phyloP scores from a whole-genome alignment of 2,888 invertebrate genomes.

The Latrodectus hesperus region DNA sequence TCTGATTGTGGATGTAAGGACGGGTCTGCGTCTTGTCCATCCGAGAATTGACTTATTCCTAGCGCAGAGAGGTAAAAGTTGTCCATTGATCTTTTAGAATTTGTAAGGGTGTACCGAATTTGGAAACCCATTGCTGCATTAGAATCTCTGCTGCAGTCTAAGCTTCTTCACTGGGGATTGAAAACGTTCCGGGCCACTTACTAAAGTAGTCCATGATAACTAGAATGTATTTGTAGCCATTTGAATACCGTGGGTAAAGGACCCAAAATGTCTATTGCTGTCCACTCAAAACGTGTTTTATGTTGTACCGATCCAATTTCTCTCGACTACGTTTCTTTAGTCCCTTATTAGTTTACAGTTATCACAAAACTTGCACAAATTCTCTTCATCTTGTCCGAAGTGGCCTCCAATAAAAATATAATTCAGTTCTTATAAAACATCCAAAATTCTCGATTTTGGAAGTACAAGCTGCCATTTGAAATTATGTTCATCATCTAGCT shows the following conservation, averaged over 20 bases:
- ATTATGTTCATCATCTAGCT: not conserved
- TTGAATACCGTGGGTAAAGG: not conserved
- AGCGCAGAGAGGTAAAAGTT: no score
- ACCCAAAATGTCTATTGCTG: not conserved
- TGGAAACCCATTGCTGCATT: no score
- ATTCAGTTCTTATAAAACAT: not conserved
- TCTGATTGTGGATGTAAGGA: no score
- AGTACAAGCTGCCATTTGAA: not conserved
- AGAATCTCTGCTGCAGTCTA: no score
- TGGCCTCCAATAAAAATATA: not conserved
- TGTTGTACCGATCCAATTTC: not conserved
- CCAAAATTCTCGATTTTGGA: not conserved
- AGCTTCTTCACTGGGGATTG: no score
- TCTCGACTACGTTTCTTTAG: not conserved
- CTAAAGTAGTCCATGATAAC: no score
- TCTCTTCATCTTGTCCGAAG: not conserved
- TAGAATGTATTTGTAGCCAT: no score
- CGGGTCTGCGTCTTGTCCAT: no score
- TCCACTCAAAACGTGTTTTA: not conserved
- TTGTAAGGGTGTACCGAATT: no score
- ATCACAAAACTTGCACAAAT: not conserved
- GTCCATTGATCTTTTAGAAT: no score
- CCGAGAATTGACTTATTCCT: no score
- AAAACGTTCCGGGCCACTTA: no score
- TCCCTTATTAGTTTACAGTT: not conserved